Percentiles rank a stretch among this genome's conserved stretches.
Conservation (phyloP, 2,888 invertebrate genomes). For the Tanytarsus gracilentus region DNA sequence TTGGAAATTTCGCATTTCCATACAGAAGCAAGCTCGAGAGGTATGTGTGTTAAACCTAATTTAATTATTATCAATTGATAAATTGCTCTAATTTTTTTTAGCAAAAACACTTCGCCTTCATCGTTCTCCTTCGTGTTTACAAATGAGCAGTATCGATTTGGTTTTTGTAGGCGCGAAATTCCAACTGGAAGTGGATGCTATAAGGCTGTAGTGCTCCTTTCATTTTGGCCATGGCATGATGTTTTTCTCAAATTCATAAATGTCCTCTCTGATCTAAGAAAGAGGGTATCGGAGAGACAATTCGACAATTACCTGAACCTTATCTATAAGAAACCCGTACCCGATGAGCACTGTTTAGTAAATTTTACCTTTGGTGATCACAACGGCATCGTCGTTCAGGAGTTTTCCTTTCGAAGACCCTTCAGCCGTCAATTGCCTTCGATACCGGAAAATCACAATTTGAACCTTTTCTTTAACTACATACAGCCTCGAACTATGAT, state of each 20-base stretch:
- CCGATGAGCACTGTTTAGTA: background rate
- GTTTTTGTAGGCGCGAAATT: slow-evolving; percentile 92
- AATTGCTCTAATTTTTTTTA: slow-evolving; percentile 38
- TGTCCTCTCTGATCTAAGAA: slow-evolving; percentile 39
- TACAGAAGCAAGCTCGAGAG: slow-evolving; percentile 57
- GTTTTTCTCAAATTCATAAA: slow-evolving; percentile 57
- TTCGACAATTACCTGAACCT: background rate
- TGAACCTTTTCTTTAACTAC: slow-evolving; percentile 97
- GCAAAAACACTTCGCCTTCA: slow-evolving; percentile 67
- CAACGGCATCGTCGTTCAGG: slow-evolving; percentile 10
- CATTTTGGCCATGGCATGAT: slow-evolving; percentile 94
- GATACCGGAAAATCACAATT: slow-evolving; percentile 90
- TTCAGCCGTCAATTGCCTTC: slow-evolving; percentile 61
- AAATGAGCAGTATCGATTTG: slow-evolving; percentile 88
- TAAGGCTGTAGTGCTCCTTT: slow-evolving; percentile 73
- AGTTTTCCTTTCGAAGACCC: slow-evolving; percentile 10
- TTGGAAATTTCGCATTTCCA: slow-evolving; percentile 88
- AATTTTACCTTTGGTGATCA: slow-evolving; percentile 1
- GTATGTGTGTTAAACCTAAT: slow-evolving; percentile 51
- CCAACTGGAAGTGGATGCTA: slow-evolving; percentile 51
- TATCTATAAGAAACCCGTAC: background rate
- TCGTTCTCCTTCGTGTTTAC: slow-evolving; percentile 96
- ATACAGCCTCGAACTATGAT: slow-evolving; percentile 92
- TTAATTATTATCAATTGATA: background rate
- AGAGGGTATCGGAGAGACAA: slow-evolving; percentile 30